Percentiles rank a stretch among this genome's conserved stretches.
Evolutionary conservation across 2,113 vertebrate genomes (phyloP).

Genomic region (Coreoperca whiteheadi): DNA sequence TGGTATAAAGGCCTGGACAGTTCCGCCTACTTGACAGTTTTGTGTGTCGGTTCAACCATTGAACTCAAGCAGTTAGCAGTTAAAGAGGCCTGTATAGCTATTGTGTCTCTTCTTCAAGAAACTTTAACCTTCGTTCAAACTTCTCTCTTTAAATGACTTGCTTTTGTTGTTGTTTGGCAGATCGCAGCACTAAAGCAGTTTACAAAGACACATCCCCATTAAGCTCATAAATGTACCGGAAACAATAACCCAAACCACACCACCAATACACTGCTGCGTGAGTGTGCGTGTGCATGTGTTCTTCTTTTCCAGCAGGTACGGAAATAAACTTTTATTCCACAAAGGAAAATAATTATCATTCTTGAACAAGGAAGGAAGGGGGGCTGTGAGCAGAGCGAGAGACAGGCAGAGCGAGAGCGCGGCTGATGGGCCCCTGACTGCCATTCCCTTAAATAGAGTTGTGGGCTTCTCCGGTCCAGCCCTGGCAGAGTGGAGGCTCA

Average conservation of each 20-base stretch:
- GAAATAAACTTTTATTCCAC: slow-evolving; percentile 68
- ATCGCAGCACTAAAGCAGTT: slow-evolving; percentile 32
- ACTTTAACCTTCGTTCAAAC: background rate
- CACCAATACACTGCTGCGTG: background rate
- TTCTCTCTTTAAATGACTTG: background rate
- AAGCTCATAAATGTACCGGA: slow-evolving; percentile 33
- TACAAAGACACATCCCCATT: slow-evolving; percentile 21
- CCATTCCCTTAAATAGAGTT: slow-evolving; percentile 85
- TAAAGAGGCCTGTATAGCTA: background rate
- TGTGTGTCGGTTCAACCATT: background rate
- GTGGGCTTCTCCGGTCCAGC: slow-evolving; percentile 72
- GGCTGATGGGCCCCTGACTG: slow-evolving; percentile 67
- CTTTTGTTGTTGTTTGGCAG: slow-evolving; percentile 9
- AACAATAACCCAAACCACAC: slow-evolving; percentile 42
- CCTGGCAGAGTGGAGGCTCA: slow-evolving; percentile 72
- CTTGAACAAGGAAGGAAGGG: slow-evolving; percentile 54
- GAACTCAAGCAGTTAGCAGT: background rate
- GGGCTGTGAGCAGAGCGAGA: slow-evolving; percentile 25
- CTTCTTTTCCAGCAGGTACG: slow-evolving; percentile 59
- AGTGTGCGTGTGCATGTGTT: slow-evolving; percentile 7
- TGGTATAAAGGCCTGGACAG: background rate
- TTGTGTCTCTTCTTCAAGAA: background rate
- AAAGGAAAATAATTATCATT: slow-evolving; percentile 75
- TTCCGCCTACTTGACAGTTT: background rate
- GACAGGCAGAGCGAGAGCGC: slow-evolving; percentile 41